Conservation (phyloP, 2,113 vertebrate genomes). For the Seriola quinqueradiata region DNA sequence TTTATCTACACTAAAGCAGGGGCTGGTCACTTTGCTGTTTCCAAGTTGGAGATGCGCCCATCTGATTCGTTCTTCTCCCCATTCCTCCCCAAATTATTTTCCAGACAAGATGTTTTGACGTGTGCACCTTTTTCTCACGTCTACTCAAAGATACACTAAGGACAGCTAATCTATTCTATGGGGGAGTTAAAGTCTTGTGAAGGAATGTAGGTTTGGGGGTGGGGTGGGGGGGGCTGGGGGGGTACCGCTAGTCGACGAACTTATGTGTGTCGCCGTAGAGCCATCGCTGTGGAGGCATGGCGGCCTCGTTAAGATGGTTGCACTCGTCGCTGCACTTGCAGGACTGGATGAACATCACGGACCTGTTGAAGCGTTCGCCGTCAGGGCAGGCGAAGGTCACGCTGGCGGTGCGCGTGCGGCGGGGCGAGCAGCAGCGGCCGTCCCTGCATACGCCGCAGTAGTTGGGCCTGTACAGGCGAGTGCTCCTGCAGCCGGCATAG, state of each 20-base stretch:
- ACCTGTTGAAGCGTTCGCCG: constrained; percentile 81
- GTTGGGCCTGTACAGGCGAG: constrained; percentile 85
- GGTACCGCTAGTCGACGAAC: constrained; percentile 82
- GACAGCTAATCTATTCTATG: constrained; percentile 76
- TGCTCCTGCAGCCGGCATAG: constrained; percentile 86
- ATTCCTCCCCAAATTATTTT: constrained; percentile 44
- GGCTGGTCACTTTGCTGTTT: constrained; percentile 42
- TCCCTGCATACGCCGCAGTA: constrained; percentile 87
- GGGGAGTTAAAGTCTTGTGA: constrained; percentile 38
- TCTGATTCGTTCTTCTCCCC: constrained; percentile 40
- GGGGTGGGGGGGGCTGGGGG: neutral
- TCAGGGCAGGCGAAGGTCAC: constrained; percentile 85
- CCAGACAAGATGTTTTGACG: constrained; percentile 45
- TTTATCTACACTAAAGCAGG: constrained; percentile 64
- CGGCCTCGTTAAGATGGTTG: constrained; percentile 83
- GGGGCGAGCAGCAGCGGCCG: constrained; percentile 87
- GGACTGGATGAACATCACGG: constrained; percentile 88
- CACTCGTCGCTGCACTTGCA: constrained; percentile 88
- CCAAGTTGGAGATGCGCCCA: constrained; percentile 20
- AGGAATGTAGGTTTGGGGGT: constrained; percentile 54
- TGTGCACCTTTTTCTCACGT: constrained; percentile 43
- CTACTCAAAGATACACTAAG: constrained; percentile 73
- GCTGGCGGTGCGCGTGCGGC: constrained; percentile 82
- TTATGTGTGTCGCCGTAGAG: constrained; percentile 87
- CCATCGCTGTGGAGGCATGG: constrained; percentile 82